phyloP scores from a whole-genome alignment of 2,113 vertebrate genomes.

The Lamprologus lemairii region DNA sequence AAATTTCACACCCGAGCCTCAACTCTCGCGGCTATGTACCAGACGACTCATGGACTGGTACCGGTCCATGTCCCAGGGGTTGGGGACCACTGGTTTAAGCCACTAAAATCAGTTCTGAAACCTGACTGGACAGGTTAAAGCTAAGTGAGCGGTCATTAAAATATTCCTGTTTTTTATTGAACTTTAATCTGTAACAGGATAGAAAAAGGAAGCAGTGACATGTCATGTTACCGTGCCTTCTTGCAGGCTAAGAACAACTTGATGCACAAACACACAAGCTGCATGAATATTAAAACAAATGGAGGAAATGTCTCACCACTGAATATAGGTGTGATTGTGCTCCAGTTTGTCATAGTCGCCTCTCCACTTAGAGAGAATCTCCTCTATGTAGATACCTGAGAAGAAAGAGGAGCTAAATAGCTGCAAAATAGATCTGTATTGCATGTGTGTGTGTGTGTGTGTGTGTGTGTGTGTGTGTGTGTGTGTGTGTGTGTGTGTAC shows the following conservation, averaged over 20 bases:
- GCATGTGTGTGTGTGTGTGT: not conserved
- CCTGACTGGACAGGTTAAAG: not conserved
- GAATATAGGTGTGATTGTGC: conserved; percentile 97
- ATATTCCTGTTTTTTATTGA: not conserved
- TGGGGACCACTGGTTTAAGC: not conserved
- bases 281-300: not conserved
- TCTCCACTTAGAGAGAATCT: conserved; percentile 95
- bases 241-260: not conserved
- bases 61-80: not conserved
- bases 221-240: not conserved
- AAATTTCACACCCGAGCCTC: not conserved
- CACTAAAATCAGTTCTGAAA: not conserved
- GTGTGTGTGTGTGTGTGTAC: not conserved
- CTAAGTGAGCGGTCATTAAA: not conserved
- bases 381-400: conserved; percentile 92
- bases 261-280: not conserved
- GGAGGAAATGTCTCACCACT: conserved; percentile 78
- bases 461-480: not conserved
- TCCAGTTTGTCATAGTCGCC: conserved; percentile 97
- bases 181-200: not conserved
- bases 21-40: accelerated
- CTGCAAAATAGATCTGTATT: not conserved
- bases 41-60: not conserved
- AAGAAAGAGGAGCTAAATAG: not conserved
- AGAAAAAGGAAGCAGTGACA: not conserved